Base-by-base conservation (phyloP, 2,113 vertebrate species). In the Calidris pugnax region DNA sequence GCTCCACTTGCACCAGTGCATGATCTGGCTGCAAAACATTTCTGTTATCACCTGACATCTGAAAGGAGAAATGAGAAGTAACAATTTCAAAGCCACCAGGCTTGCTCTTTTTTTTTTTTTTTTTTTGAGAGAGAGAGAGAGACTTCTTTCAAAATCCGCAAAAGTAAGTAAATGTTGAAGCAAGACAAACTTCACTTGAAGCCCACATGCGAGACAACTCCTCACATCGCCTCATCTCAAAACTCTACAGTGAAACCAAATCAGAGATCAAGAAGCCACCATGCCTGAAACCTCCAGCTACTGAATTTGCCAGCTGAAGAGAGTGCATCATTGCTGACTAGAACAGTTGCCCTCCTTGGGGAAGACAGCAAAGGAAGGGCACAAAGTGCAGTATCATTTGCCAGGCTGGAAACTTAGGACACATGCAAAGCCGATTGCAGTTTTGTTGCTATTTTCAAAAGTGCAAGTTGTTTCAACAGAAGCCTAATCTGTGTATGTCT, bases 401-500 rank as follows among this genome's bases (percentile, higher is more conserved):
- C 67, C 84, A 80, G 35, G 60, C 79, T 68, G 90, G 60, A 91
- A 93, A 86, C 76, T 90, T 71, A 15, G 27, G 66, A 77, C 89
- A 57, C 72, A 89, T 64, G 41, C 72, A 96, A 96, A 96, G 86
- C 83, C 47, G 39, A 87, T 80, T 75, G 93, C 73, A 71, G 94
- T 95, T 88, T 17, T 76, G 43, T 62, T 94, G 91, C 82, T 90
- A 23, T 93, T 96, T 95, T 94, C 94, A 81, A 80, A 90, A 95
- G 72, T 74, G 56, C 47, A 82, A 80, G 91, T n/a, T 96, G 81
- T 93, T 96, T 96, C 90, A 85, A 96, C 88, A 90, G 89, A 91
- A 89, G 74, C 81, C 90, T 97, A 93, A 95, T 91, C 95, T 96
- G 80, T 74, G 91, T 84, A 91, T 93, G 90, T 90, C 89, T 96